Percentiles rank a stretch among this genome's conserved stretches.
phyloP scores from a whole-genome alignment of 2,113 vertebrate species.

The Egretta garzetta region DNA sequence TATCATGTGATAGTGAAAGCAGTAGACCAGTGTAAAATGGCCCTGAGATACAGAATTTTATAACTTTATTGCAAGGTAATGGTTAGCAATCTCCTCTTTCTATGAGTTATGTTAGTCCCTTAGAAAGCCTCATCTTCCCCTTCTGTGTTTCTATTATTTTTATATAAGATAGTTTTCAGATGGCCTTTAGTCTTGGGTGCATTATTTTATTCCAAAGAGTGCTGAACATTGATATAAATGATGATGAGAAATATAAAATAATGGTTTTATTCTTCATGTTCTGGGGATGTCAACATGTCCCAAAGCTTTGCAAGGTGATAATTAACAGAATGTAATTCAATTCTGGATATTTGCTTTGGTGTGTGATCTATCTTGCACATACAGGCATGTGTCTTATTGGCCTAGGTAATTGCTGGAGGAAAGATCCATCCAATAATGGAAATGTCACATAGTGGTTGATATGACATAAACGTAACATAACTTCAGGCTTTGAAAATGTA shows the following conservation, averaged over 20 bases:
- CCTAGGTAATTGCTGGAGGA: conserved; percentile 24
- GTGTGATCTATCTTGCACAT: conserved; percentile 20
- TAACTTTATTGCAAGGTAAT: neutral
- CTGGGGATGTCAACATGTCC: neutral
- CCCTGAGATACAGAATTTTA: neutral
- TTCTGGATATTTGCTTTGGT: conserved; percentile 50
- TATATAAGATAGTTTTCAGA: neutral
- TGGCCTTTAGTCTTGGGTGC: neutral
- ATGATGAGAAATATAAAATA: conserved; percentile 18
- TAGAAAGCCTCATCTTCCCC: neutral
- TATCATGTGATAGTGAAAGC: neutral
- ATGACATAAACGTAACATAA: conserved; percentile 29
- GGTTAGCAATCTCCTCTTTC: neutral
- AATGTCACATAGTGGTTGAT: conserved; percentile 20
- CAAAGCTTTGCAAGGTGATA: conserved; percentile 41
- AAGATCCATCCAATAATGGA: conserved; percentile 18
- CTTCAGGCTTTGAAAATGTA: conserved; percentile 23
- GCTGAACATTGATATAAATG: neutral
- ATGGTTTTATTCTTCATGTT: conserved; percentile 3
- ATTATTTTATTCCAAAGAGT: neutral
- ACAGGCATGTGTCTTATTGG: neutral
- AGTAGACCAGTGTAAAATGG: neutral
- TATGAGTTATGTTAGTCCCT: neutral
- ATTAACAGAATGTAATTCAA: conserved; percentile 63
- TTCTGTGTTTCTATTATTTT: neutral